Evolutionary conservation across 2,888 invertebrate species (phyloP).

Genomic region (Zaprionus obscuricornis): DNA sequence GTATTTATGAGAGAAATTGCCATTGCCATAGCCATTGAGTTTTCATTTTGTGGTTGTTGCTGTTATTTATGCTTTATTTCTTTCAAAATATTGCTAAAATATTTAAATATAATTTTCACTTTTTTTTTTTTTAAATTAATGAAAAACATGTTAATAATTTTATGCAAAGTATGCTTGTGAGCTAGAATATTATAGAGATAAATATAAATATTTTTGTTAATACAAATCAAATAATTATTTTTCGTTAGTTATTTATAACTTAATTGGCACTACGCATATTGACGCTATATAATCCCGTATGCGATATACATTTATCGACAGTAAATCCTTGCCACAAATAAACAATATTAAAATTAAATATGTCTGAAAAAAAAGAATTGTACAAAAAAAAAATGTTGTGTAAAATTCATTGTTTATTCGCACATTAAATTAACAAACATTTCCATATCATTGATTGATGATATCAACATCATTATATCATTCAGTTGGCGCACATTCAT

Average conservation of each 20-base stretch:
- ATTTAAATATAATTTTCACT: no score
- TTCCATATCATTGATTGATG: background rate
- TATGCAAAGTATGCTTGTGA: no score
- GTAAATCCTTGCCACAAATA: background rate
- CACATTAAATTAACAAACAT: background rate
- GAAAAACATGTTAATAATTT: no score
- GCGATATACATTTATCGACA: no score
- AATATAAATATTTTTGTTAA: no score
- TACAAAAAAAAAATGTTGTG: background rate
- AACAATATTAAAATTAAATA: background rate
- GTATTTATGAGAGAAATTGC: background rate
- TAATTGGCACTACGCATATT: background rate
- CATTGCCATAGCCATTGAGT: no score
- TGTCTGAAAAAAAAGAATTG: background rate
- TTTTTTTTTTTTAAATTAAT: no score
- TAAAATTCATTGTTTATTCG: background rate
- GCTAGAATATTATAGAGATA: no score
- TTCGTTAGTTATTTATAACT: background rate
- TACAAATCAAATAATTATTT: background rate
- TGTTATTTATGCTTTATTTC: no score
- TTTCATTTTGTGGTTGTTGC: no score
- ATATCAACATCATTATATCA: slow-evolving; percentile 27
- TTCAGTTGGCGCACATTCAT: slow-evolving; percentile 17
- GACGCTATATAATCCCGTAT: no score
- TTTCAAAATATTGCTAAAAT: no score